A percentile compares a stretch with the other conserved stretches of the same genome.
Evolutionary conservation across 2,797 vertebrate genomes (phyloP).

Genomic region (Scyliorhinus canicula): DNA sequence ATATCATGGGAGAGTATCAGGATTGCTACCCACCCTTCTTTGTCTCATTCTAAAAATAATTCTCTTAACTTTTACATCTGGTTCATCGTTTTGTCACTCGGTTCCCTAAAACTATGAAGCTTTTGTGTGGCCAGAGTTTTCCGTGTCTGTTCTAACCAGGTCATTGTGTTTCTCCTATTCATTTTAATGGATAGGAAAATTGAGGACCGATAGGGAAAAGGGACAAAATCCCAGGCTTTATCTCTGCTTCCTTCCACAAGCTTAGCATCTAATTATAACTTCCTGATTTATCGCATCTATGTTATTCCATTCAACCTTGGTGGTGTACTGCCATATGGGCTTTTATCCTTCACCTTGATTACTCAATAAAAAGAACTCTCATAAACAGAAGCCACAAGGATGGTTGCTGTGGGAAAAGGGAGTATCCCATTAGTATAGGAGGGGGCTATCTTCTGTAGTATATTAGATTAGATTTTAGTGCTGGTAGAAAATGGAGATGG

Average conservation of each 20-base stretch:
- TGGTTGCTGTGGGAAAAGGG: background rate
- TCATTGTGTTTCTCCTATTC: background rate
- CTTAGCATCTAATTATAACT: constrained; percentile 21
- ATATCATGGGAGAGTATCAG: background rate
- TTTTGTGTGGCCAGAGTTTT: background rate
- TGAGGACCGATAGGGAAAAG: background rate
- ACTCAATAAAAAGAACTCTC: background rate
- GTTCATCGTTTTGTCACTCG: background rate
- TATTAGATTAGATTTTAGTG: background rate
- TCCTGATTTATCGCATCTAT: constrained; percentile 15
- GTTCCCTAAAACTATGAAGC: background rate
- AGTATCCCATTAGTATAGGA: background rate
- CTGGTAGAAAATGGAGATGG: background rate
- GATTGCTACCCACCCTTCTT: background rate
- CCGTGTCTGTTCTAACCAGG: background rate
- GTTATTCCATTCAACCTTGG: background rate
- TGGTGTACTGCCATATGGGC: background rate
- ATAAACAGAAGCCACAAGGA: background rate
- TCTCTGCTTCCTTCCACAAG: background rate
- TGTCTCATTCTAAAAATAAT: constrained; percentile 1
- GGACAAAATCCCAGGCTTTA: background rate
- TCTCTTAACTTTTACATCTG: background rate
- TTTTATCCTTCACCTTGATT: constrained; percentile 24
- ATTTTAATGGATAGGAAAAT: background rate
- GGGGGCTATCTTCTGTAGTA: background rate